Percentiles rank a stretch among this genome's conserved stretches.
These are phyloP conservation scores for Hemibagrus wyckioides DNA, from an alignment of 2,113 vertebrate genomes.

Conservation along the genomic window DNA sequence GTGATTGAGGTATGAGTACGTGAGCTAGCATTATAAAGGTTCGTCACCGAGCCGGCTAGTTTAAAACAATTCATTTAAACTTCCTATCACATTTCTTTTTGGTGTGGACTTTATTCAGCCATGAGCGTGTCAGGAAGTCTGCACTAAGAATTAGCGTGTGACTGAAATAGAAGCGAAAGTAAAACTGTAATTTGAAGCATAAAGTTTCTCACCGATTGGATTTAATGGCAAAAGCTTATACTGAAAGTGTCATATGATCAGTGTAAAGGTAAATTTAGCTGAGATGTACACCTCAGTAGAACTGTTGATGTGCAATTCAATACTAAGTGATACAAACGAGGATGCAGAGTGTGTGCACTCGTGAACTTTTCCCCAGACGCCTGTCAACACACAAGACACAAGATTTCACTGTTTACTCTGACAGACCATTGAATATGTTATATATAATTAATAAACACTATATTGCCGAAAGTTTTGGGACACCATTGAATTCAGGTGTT, in stretches of 20 bases:
- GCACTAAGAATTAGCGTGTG: not conserved
- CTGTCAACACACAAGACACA: not conserved
- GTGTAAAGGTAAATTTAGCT: not conserved
- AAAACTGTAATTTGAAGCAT: not conserved
- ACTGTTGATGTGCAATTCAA: not conserved
- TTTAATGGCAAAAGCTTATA: not conserved
- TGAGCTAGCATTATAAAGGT: not conserved
- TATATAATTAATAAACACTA: too few species aligned
- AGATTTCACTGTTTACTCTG: not conserved
- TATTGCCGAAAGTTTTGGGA: too few species aligned
- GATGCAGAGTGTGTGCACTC: not conserved
- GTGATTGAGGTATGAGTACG: not conserved
- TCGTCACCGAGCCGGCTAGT: not conserved
- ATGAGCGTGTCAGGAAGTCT: not conserved
- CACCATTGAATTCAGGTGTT: too few species aligned
- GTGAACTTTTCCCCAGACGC: not conserved
- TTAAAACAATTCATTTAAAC: too few species aligned
- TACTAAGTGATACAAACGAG: not conserved
- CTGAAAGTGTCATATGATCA: not conserved
- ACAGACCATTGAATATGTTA: too few species aligned
- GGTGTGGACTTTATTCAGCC: not conserved
- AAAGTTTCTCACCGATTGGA: not conserved
- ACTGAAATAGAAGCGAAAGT: not conserved
- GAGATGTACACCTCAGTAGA: not conserved
- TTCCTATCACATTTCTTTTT: not conserved